These are phyloP conservation scores for Pseudorhiza aurosa DNA, from an alignment of 30 jellyfish, hydroid and myxozoan species.

Conservation along the genomic window DNA sequence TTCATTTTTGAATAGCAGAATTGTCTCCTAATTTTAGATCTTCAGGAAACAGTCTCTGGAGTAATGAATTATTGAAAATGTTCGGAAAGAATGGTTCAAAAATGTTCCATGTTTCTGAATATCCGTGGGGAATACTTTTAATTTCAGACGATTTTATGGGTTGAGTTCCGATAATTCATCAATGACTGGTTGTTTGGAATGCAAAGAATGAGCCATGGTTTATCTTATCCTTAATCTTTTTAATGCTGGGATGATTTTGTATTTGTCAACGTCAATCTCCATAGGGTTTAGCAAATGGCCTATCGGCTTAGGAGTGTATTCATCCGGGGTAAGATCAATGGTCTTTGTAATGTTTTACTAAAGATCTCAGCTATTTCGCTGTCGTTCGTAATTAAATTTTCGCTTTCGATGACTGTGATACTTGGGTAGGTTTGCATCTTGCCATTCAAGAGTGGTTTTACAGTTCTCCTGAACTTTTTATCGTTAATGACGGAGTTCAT, in stretches of 20 bases:
- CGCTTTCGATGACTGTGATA: background rate
- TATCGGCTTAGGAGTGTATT: background rate
- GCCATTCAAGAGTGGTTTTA: background rate
- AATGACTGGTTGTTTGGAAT: background rate
- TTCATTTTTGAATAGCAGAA: too few relatives aligned
- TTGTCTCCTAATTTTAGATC: too few relatives aligned
- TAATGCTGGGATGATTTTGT: too few relatives aligned
- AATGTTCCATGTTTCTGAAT: background rate
- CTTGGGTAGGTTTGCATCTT: background rate
- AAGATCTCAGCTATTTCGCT: background rate
- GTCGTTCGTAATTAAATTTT: constrained; percentile 11
- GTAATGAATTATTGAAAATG: too few relatives aligned
- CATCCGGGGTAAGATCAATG: too few relatives aligned
- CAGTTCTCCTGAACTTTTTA: constrained; percentile 9
- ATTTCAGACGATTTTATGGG: background rate
- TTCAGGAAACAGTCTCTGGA: too few relatives aligned
- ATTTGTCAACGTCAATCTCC: background rate
- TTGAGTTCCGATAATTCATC: background rate
- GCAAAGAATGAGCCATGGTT: too few relatives aligned
- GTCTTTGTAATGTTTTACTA: too few relatives aligned
- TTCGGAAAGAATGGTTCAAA: too few relatives aligned
- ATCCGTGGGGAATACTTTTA: background rate
- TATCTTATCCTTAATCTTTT: too few relatives aligned
- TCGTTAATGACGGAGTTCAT: background rate
- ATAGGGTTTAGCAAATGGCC: background rate